Evolutionary conservation across 2,888 invertebrate genomes (phyloP), one percentile per base, ranked within the genome.

Genomic region (Chirona hameri): DNA sequence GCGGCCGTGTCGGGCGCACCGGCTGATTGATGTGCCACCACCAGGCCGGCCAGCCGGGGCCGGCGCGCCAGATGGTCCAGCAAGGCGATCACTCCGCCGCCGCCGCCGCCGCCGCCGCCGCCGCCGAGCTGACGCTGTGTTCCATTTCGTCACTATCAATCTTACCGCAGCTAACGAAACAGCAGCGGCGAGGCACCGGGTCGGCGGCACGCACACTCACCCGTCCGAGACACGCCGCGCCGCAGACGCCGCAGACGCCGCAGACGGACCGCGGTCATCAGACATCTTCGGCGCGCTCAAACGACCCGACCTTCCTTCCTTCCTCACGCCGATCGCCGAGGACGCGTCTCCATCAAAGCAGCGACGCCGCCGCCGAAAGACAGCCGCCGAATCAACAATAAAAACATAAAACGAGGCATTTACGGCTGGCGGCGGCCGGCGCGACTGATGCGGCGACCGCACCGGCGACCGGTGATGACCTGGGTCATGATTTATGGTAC

Each of bases 321-420:
- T 21, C 18, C 9, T 46, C 10, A 39, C 21, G 10, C 39, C 39
- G 39, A 7, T 7, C 39, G 39, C 39, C 15, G 24, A 10, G 39
- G 72, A 31, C 31, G 31, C 46, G 76, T 46, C 76, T 76, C 76
- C 46, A 76, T 76, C 76, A 76, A 76, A 76, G 76, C 21, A 39
- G 18, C 27, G 14, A 9, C 46, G 29, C 72, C 31, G 31, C 18
- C 72, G 12, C 27, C 27, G 7, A 76, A 27, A 46, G 14, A 24
- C 39, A 27, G 27, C 15, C 0, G 31, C 76, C 46, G 46, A 76
- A 24, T 76, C 76, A 76, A 76, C 76, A 76, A 76, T 76, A 76
- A 76, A 76, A 76, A 76, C 76, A 76, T 76, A 76, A 76, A 76
- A 39, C 39, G 46, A 5, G 76, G 76, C 76, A 76, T 76, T 76